These are phyloP conservation scores for Macroteleia sp. DNA, from an alignment of 2,888 invertebrate genomes.

Conservation along the genomic window DNA sequence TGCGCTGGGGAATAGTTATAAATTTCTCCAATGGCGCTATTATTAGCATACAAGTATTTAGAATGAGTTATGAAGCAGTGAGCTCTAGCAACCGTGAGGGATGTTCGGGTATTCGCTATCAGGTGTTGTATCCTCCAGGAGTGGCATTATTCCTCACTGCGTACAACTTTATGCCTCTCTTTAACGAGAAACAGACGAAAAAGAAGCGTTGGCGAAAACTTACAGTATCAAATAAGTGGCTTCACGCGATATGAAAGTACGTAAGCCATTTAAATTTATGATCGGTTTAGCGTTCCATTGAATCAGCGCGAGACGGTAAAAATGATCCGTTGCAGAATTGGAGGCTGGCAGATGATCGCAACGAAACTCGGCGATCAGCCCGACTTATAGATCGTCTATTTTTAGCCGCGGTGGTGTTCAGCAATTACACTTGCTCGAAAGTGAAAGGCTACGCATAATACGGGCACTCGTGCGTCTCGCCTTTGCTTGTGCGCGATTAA, in stretches of 20 bases:
- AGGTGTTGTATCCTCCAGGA: constrained; percentile 77
- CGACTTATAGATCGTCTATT: constrained; percentile 21
- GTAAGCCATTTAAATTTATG: constrained; percentile 74
- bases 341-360: constrained; percentile 41
- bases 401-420: constrained; percentile 6
- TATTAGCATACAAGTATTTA: constrained; percentile 82
- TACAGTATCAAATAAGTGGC: constrained; percentile 50
- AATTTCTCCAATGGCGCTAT: constrained; percentile 75
- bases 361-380: constrained; percentile 49
- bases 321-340: too few species aligned
- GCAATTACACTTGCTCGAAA: constrained; percentile 20
- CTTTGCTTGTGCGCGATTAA: constrained; percentile 29
- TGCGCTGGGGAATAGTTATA: constrained; percentile 76
- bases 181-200: constrained; percentile 42
- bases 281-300: constrained; percentile 69
- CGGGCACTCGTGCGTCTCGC: background rate
- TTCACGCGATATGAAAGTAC: constrained; percentile 41
- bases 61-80: constrained; percentile 78
- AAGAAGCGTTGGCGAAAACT: constrained; percentile 20
- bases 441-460: constrained; percentile 30
- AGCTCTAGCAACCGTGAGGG: constrained; percentile 44
- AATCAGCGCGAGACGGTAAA: constrained; percentile 59
- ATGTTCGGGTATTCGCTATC: constrained; percentile 66
- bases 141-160: constrained; percentile 70
- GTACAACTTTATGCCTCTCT: constrained; percentile 65